Evolutionary conservation across 2,797 vertebrate species (phyloP).

Genomic region (Coreius guichenoti): DNA sequence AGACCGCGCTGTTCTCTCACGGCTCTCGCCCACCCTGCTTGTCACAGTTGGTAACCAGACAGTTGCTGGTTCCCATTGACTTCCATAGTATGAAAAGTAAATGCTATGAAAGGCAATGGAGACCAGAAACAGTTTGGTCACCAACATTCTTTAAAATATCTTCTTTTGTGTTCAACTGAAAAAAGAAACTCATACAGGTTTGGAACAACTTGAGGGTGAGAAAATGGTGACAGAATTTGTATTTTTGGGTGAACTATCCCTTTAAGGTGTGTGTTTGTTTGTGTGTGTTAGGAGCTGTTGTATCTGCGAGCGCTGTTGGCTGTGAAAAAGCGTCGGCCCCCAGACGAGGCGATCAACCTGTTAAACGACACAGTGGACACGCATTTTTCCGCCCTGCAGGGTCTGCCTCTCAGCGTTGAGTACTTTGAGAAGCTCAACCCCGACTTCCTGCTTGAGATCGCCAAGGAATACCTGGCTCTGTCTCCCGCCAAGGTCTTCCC

Average conservation of each 20-base stretch:
- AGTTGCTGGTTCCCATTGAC: no score
- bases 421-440: constrained; percentile 97
- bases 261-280: not conserved
- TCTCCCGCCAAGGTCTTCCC: constrained; percentile 87
- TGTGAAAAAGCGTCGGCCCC: constrained; percentile 81
- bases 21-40: no score
- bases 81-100: no score
- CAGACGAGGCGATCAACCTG: constrained; percentile 86
- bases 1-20: no score
- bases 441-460: constrained; percentile 93
- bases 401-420: constrained; percentile 90
- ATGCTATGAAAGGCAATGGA: no score
- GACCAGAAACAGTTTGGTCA: no score
- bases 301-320: constrained; percentile 88
- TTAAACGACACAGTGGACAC: constrained; percentile 91
- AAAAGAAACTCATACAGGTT: no score
- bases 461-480: constrained; percentile 88
- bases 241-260: no score
- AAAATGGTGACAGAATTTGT: no score
- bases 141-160: no score
- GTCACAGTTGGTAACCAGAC: no score
- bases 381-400: constrained; percentile 89
- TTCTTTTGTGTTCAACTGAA: not conserved
- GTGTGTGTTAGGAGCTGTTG: constrained; percentile 83
- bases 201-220: no score